These are phyloP conservation scores for Mesocentrotus franciscanus DNA, from an alignment of 53 echinoderm and acorn worm species.

Conservation along the genomic window DNA sequence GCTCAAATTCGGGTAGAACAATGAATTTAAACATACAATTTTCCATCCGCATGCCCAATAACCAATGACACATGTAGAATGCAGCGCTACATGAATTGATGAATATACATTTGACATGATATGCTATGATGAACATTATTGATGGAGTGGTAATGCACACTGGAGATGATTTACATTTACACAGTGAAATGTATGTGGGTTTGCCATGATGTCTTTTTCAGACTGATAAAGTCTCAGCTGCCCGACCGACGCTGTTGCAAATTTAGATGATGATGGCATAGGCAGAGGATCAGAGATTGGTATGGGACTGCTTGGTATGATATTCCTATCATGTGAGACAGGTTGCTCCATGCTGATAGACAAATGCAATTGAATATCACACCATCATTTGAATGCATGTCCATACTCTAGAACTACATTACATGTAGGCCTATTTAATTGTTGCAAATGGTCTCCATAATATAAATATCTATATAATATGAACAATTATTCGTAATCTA, in stretches of 20 bases:
- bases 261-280: constrained; percentile 4
- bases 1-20: background rate
- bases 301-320: background rate
- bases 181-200: background rate
- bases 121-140: background rate
- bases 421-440: no score
- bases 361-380: background rate
- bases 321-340: background rate
- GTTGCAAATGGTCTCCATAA: no score
- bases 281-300: background rate
- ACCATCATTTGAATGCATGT: no score
- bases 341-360: background rate
- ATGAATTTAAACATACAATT: background rate
- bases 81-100: background rate
- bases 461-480: no score
- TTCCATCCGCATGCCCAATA: background rate
- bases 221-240: background rate
- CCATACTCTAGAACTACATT: no score
- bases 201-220: constrained; percentile 9
- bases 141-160: background rate
- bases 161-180: background rate
- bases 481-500: no score
- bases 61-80: background rate
- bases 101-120: background rate
- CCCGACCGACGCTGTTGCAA: background rate